Evolutionary conservation across 2,888 invertebrate species (phyloP), one percentile per base, ranked within the genome.

Genomic region (Cheilosia grossa): DNA sequence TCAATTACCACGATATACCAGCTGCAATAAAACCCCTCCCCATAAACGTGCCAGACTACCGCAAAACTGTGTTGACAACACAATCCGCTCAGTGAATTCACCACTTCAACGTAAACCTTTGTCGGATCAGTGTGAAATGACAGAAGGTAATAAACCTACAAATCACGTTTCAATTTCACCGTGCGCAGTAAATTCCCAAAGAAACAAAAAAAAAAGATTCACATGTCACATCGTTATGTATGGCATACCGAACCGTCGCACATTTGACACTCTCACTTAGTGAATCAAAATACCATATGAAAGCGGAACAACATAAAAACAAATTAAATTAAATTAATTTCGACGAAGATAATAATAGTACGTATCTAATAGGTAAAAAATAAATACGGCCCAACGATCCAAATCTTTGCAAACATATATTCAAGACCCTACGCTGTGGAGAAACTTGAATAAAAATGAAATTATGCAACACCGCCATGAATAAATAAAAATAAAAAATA

Each of bases 81-180:
- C 47, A 54, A 54, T 53, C 54, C 66, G 42, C 27, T 42, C 30
- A 15, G 66, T 30, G 53, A 61, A 21, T 72, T 53, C 30, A 63
- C 49, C 30, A 27, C 73, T 4, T 21, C 51, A 40, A 24, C 56
- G 49, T 73, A 81, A 81, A 69, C 69, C 47, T 21, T 19, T 33
- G 54, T 61, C 63, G 56, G 54, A 74, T 56, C 74, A 74, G 27
- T n/a, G n/a, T n/a, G n/a, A n/a, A n/a, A n/a, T n/a, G n/a, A 10
- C 21, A 54, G 33, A 63, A 64, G 63, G 63, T 54, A 56, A 81
- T 70, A 81, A 81, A 64, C 7, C 47, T 33, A 7, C 33, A 33
- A 51, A 75, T 58, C 81, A 82, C 81, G 81, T 82, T 53, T 37
- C 70, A 59, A 37, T 75, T 75, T 69, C 64, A 44, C 75, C 33